phyloP scores from a whole-genome alignment of 2,888 invertebrate species.

The Ctena decussata region DNA sequence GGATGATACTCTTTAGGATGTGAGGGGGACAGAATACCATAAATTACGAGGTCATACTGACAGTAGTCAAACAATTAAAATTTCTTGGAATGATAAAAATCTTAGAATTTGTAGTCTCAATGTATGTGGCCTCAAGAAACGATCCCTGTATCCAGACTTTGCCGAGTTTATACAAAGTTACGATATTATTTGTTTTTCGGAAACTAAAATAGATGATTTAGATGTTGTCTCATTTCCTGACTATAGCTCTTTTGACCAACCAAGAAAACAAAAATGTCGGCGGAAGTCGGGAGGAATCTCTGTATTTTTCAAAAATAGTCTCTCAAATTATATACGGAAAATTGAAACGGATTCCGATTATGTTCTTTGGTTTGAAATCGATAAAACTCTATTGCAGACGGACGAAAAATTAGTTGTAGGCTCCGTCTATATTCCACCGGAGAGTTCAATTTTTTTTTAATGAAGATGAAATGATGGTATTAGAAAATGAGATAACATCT shows the following conservation, averaged over 20 bases:
- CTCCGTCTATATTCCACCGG: not conserved
- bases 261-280: not conserved
- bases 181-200: not conserved
- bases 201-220: not conserved
- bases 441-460: not conserved
- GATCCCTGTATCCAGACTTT: not conserved
- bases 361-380: not conserved
- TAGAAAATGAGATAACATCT: not conserved
- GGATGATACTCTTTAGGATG: not conserved
- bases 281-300: too few species aligned
- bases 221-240: not conserved
- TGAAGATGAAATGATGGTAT: too few species aligned
- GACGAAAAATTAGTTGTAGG: too few species aligned
- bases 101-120: not conserved
- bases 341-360: not conserved
- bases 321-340: not conserved
- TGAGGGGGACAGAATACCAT: not conserved
- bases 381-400: too few species aligned
- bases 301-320: not conserved
- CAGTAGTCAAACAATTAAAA: not conserved
- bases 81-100: not conserved
- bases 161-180: not conserved
- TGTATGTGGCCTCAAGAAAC: not conserved
- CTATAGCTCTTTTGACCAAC: not conserved
- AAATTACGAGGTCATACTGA: not conserved